phyloP scores from a whole-genome alignment of 1,140 invertebrate genomes.

The Drosophila ercepeae region DNA sequence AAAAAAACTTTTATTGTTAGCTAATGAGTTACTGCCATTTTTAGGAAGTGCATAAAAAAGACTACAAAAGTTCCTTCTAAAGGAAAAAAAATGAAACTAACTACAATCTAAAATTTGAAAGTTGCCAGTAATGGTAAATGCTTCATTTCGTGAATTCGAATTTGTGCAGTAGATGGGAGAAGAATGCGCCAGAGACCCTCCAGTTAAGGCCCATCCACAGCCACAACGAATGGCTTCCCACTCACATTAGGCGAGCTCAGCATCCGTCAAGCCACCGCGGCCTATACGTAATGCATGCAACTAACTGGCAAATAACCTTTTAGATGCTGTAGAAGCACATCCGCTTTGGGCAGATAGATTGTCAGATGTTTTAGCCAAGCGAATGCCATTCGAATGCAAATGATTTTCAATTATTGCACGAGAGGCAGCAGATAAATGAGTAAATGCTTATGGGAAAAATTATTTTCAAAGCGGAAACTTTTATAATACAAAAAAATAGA shows the following conservation, averaged over 20 bases:
- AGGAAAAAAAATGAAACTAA: background rate
- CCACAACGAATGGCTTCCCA: constrained; percentile 54
- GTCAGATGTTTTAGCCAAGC: constrained; percentile 51
- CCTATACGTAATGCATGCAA: constrained; percentile 65
- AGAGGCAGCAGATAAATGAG: constrained; percentile 23
- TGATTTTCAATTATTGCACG: constrained; percentile 60
- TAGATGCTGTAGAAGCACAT: constrained; percentile 47
- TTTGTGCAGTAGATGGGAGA: constrained; percentile 14
- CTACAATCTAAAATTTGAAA: constrained; percentile 54
- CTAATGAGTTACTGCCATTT: background rate
- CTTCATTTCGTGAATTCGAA: constrained; percentile 20
- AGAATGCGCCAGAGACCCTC: constrained; percentile 33
- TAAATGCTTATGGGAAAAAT: constrained; percentile 54
- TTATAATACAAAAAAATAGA: constrained; percentile 51
- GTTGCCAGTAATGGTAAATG: constrained; percentile 38
- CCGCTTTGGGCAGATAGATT: constrained; percentile 55
- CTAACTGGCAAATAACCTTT: constrained; percentile 39
- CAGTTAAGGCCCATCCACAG: constrained; percentile 35
- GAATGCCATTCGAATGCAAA: constrained; percentile 74
- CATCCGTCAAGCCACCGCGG: constrained; percentile 29
- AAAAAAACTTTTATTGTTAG: no score
- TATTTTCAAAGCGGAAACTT: constrained; percentile 67
- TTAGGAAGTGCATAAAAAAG: background rate
- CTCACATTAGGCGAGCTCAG: constrained; percentile 53
- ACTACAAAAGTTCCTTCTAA: constrained; percentile 24